These are phyloP conservation scores for Isotomurus palustris DNA, from an alignment of 2,888 invertebrate genomes.

Conservation along the genomic window DNA sequence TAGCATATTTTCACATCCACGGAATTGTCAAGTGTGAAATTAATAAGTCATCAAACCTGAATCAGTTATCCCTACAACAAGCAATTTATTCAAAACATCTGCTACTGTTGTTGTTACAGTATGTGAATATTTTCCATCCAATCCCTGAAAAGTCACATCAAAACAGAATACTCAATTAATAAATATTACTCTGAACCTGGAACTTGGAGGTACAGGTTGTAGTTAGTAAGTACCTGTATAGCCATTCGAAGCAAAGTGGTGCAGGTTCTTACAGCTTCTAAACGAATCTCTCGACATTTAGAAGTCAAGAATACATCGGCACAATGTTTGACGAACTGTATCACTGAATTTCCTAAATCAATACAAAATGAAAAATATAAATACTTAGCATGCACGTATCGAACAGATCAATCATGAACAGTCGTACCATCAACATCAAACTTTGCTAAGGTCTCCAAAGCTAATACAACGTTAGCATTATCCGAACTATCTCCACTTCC, in stretches of 20 bases:
- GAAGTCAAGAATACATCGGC: slow-evolving; percentile 86
- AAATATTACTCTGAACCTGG: too few relatives aligned
- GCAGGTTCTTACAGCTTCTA: slow-evolving; percentile 93
- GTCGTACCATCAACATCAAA: slow-evolving; percentile 73
- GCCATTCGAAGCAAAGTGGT: slow-evolving; percentile 82
- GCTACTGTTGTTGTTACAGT: slow-evolving; percentile 85
- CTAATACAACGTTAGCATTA: slow-evolving; percentile 79
- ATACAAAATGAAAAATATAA: slow-evolving; percentile 4
- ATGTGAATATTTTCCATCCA: slow-evolving; percentile 51
- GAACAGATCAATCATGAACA: slow-evolving; percentile 1
- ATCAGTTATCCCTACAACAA: slow-evolving; percentile 92
- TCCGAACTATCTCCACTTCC: slow-evolving; percentile 62
- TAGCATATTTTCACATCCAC: too few relatives aligned
- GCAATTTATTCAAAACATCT: slow-evolving; percentile 81
- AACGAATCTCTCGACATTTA: slow-evolving; percentile 82
- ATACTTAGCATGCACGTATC: not conserved
- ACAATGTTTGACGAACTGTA: slow-evolving; percentile 87
- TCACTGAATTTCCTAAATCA: slow-evolving; percentile 66
- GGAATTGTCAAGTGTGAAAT: too few relatives aligned
- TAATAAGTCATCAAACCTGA: slow-evolving; percentile 54
- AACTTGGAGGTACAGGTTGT: too few relatives aligned
- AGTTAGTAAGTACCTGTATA: slow-evolving; percentile 60
- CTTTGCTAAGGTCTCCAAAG: slow-evolving; percentile 82
- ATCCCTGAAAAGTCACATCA: slow-evolving; percentile 48
- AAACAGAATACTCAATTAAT: too few relatives aligned